Evolutionary conservation across 2,797 vertebrate genomes (phyloP), one percentile per base, ranked within the genome.

Genomic region (Gymnopithys bicolor): DNA sequence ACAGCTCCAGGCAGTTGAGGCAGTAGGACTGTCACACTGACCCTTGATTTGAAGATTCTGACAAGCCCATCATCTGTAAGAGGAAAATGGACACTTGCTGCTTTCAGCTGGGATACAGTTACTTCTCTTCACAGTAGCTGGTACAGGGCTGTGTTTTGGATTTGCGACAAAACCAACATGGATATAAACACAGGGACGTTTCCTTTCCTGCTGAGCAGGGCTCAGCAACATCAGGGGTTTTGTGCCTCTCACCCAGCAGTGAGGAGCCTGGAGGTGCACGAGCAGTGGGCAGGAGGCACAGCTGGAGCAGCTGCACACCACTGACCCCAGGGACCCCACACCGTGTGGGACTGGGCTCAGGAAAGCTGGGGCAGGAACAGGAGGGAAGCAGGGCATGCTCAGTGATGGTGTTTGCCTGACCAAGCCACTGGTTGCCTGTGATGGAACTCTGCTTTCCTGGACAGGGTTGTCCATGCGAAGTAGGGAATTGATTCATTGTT

Each of bases 341-440:
- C 13, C 16, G 1, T 13, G 6, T 10, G 39, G 21, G 17, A 19
- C 21, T 59, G 5, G 28, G 16, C 51, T 58, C 37, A 8, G n/a
- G 8, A 9, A 27, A 39, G 28, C 52, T 15, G 45, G 19, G n/a
- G 41, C 41, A 16, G 28, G 19, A 69, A 43, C 39, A 33, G 21
- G 39, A 2, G 35, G 35, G 51, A 25, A 39, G 14, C 4, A 13
- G 52, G 12, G 33, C 2, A 21, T 0, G 1, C 32, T 53, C 10
- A 11, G 18, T 24, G 59, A 16, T 46, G 22, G 7, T 16, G 14
- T 48, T 46, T 28, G 66, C 17, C 45, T 78, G 46, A 5, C 24
- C 39, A 33, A 32, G 18, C 17, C 30, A 24, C 13, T 16, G 12
- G 15, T 5, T 17, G 5, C 10, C 1, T 0, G 2, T 13, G 51